Percentiles rank a stretch among this genome's conserved stretches.
These are phyloP conservation scores for Tetragonula clypearis DNA, from an alignment of 1,140 invertebrate species.

Conservation along the genomic window DNA sequence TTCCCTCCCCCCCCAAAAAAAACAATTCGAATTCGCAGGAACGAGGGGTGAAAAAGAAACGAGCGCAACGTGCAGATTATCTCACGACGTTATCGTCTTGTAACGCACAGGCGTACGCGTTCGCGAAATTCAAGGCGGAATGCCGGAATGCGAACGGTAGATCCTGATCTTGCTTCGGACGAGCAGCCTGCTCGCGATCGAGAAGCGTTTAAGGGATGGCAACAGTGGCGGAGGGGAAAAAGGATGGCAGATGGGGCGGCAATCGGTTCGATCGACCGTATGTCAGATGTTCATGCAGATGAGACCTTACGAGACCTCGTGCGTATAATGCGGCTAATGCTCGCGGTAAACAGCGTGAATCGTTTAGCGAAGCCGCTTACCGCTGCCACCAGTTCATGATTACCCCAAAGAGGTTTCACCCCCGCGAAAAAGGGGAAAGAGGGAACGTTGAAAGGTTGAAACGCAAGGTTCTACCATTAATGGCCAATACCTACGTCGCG, in stretches of 20 bases:
- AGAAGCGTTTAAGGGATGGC: constrained; percentile 23
- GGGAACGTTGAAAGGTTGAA: too few species aligned
- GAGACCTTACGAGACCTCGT: constrained; percentile 43
- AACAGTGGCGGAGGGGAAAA: constrained; percentile 28
- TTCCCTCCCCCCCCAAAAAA: too few species aligned
- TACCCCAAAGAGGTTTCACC: constrained; percentile 22
- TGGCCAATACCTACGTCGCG: neutral
- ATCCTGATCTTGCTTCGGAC: constrained; percentile 12
- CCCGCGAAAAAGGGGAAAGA: neutral
- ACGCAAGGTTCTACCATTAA: neutral
- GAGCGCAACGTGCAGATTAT: neutral
- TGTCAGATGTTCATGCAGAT: constrained; percentile 75
- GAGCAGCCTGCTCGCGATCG: constrained; percentile 14
- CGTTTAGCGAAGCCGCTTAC: constrained; percentile 43
- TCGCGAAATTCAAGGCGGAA: constrained; percentile 45
- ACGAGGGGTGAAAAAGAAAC: neutral
- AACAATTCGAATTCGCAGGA: neutral
- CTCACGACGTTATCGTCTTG: neutral
- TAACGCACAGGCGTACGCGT: neutral
- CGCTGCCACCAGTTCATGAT: constrained; percentile 24
- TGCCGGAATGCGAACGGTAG: constrained; percentile 43
- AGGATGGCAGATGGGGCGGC: constrained; percentile 67
- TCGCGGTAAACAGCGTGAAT: constrained; percentile 58
- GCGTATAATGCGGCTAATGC: constrained; percentile 69
- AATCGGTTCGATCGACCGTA: constrained; percentile 64